These are phyloP conservation scores for Cichladusa arquata DNA, from an alignment of 2,113 vertebrate species.

Conservation along the genomic window DNA sequence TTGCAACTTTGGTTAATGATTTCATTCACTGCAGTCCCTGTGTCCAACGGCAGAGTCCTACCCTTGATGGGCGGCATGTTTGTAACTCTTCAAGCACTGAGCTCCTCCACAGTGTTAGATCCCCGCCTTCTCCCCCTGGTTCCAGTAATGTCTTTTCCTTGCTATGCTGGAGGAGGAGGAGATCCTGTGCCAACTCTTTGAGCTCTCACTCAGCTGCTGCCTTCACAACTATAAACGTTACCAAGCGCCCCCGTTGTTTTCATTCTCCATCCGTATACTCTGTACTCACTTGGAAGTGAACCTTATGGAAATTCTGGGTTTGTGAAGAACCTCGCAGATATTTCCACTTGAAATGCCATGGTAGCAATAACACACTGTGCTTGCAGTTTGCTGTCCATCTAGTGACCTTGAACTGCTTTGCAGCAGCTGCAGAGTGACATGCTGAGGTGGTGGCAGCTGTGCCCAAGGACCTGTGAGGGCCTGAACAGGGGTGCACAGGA, in stretches of 20 bases:
- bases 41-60: not conserved
- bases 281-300: conserved; percentile 45
- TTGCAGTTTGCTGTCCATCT: conserved; percentile 14
- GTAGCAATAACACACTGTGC: conserved; percentile 23
- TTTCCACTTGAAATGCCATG: conserved; percentile 61
- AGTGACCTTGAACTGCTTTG: conserved; percentile 18
- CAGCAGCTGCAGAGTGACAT: not conserved
- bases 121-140: not conserved
- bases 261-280: conserved; percentile 34
- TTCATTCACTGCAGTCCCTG: not conserved
- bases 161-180: conserved; percentile 33
- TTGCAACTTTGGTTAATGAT: conserved; percentile 16
- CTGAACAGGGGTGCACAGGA: rapidly evolving
- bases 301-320: conserved; percentile 51
- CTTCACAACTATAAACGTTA: conserved; percentile 55
- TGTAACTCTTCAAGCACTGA: not conserved
- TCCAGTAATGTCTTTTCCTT: conserved; percentile 55
- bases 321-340: conserved; percentile 42
- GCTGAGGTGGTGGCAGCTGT: not conserved
- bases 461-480: not conserved
- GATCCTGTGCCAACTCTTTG: conserved; percentile 42
- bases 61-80: not conserved
- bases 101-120: not conserved
- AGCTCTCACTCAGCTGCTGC: conserved; percentile 42
- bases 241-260: conserved; percentile 61